Percentiles rank a stretch among this genome's conserved stretches.
Evolutionary conservation across 2,888 invertebrate species (phyloP).

Genomic region (Furcula furcula): DNA sequence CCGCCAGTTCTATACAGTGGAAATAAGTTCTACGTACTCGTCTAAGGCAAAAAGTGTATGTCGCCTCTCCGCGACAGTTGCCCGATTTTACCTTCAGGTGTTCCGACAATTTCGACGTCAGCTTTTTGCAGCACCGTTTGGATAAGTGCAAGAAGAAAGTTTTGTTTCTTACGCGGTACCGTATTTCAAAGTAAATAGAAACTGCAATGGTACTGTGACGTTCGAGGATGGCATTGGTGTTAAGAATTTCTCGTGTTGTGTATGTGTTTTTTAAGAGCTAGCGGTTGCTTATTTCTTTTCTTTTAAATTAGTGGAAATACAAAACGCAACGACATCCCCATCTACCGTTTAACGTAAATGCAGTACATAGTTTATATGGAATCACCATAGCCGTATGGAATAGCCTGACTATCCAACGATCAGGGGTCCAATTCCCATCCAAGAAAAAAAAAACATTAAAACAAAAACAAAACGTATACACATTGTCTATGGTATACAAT

Average conservation of each 20-base stretch:
- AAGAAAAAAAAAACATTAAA: too few relatives aligned
- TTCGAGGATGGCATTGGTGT: too few relatives aligned
- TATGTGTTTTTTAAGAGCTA: neutral
- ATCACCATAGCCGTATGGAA: too few relatives aligned
- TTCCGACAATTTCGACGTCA: constrained; percentile 39
- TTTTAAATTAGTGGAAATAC: too few relatives aligned
- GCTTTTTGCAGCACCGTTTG: constrained; percentile 20
- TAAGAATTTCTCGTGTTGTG: constrained; percentile 9
- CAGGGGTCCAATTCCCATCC: too few relatives aligned
- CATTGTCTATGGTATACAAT: too few relatives aligned
- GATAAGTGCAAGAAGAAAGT: constrained; percentile 9
- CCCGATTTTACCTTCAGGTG: constrained; percentile 25
- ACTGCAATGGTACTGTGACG: constrained; percentile 6
- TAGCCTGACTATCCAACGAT: too few relatives aligned
- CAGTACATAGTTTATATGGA: too few relatives aligned
- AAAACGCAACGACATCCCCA: too few relatives aligned
- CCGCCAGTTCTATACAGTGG: constrained; percentile 7
- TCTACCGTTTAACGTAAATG: too few relatives aligned
- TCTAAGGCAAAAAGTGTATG: constrained; percentile 25
- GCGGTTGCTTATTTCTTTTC: too few relatives aligned
- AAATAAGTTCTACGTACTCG: constrained; percentile 7
- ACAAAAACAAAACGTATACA: too few relatives aligned
- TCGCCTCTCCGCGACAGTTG: constrained; percentile 19
- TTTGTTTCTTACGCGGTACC: constrained; percentile 21
- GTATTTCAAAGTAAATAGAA: constrained; percentile 22